Percentiles rank a stretch among this genome's conserved stretches.
Conservation (phyloP, 1,140 invertebrate genomes). For the Diuraphis noxia region DNA sequence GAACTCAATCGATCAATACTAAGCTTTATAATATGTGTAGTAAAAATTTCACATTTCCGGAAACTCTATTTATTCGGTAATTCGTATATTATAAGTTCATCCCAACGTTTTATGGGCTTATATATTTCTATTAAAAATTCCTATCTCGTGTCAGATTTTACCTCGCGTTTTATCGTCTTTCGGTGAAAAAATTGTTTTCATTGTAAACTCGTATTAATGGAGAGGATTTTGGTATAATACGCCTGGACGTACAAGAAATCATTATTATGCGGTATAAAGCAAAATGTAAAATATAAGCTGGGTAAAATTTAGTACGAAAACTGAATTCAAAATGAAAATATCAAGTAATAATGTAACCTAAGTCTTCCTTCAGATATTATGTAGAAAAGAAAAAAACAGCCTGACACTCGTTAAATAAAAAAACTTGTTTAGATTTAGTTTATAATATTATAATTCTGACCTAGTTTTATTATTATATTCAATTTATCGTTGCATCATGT, state of each 20-base stretch:
- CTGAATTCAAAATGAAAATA: constrained; percentile 27
- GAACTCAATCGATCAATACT: neutral
- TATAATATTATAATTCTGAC: neutral
- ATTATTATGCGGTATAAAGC: neutral
- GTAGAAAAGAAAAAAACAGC: neutral
- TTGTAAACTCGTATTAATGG: neutral
- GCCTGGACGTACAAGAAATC: neutral
- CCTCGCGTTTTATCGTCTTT: neutral
- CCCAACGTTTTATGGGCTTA: neutral
- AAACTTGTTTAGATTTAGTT: constrained; percentile 15
- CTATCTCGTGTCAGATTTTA: neutral
- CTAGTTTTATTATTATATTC: neutral
- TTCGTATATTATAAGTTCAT: neutral
- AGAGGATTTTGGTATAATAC: neutral
- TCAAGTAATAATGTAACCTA: constrained; percentile 22
- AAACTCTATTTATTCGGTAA: neutral
- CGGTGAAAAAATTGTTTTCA: neutral
- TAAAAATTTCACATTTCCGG: neutral
- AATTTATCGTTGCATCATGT: neutral
- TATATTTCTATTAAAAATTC: neutral
- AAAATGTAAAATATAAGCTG: neutral
- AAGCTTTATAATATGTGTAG: neutral
- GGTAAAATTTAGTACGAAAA: neutral
- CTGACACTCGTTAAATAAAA: neutral
- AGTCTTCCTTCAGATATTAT: neutral